Evolutionary conservation across 2,797 vertebrate genomes (phyloP).

Genomic region (Fratercula arctica): DNA sequence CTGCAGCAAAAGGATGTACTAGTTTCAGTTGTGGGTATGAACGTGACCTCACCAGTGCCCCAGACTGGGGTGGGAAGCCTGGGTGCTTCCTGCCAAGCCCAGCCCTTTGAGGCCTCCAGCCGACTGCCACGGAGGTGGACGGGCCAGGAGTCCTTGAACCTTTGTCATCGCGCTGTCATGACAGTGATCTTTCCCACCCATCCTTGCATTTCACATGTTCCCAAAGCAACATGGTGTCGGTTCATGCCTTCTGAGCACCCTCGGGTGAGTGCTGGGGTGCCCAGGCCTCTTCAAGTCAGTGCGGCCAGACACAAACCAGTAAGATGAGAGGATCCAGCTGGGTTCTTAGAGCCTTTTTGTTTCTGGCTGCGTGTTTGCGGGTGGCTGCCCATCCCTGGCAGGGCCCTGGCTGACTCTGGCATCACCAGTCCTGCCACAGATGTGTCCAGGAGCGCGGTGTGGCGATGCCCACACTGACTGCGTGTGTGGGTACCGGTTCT

Average conservation of each 20-base stretch:
- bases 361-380: accelerated
- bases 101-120: not conserved
- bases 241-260: not conserved
- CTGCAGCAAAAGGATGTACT: not conserved
- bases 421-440: accelerated
- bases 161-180: not conserved
- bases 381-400: not conserved
- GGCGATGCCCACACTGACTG: not conserved
- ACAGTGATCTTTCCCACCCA: not conserved
- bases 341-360: not conserved
- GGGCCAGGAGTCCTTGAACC: not conserved
- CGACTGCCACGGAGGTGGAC: not conserved
- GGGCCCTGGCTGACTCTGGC: not conserved
- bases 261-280: accelerated
- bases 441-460: accelerated
- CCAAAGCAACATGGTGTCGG: not conserved
- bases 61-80: not conserved
- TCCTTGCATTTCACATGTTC: not conserved
- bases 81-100: not conserved
- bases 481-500: accelerated
- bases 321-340: accelerated
- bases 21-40: not conserved
- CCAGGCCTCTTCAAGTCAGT: not conserved
- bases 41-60: not conserved
- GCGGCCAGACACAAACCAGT: accelerated